Conservation (phyloP, 2,113 vertebrate species). For the Prolemur simus region DNA sequence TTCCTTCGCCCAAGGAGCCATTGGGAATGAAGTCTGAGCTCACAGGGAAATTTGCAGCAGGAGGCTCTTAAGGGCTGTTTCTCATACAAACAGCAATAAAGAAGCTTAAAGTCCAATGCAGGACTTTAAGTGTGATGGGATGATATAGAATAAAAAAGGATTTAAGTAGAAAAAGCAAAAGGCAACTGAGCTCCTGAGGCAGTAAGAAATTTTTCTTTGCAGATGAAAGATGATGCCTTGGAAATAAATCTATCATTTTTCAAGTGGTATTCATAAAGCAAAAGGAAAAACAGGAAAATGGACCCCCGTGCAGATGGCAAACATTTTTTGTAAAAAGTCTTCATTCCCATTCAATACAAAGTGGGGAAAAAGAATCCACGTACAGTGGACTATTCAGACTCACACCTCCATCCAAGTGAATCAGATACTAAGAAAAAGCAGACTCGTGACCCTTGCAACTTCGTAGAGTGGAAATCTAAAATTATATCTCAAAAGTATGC, state of each 20-base stretch:
- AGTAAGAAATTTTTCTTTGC: slow-evolving; percentile 50
- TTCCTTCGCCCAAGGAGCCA: background rate
- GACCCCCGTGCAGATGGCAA: background rate
- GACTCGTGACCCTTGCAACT: background rate
- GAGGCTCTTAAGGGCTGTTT: background rate
- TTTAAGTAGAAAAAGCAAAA: slow-evolving; percentile 38
- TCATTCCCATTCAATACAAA: background rate
- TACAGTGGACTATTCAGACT: background rate
- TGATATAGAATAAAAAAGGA: slow-evolving; percentile 35
- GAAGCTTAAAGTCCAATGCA: background rate
- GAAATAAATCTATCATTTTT: slow-evolving; percentile 43
- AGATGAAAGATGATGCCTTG: slow-evolving; percentile 47
- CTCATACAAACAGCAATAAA: slow-evolving; percentile 45
- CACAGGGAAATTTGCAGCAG: background rate
- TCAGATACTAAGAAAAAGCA: background rate
- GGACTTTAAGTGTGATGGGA: background rate
- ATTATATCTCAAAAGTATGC: background rate
- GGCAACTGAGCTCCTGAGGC: background rate
- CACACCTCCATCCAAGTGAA: background rate
- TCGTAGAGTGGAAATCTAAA: background rate
- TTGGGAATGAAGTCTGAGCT: background rate
- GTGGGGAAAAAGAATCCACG: background rate
- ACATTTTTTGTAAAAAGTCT: background rate
- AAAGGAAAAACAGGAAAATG: slow-evolving; percentile 33
- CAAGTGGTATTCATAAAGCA: slow-evolving; percentile 40